These are phyloP conservation scores for Odontamblyopus rebecca DNA, from an alignment of 2,797 vertebrate species.

Conservation along the genomic window DNA sequence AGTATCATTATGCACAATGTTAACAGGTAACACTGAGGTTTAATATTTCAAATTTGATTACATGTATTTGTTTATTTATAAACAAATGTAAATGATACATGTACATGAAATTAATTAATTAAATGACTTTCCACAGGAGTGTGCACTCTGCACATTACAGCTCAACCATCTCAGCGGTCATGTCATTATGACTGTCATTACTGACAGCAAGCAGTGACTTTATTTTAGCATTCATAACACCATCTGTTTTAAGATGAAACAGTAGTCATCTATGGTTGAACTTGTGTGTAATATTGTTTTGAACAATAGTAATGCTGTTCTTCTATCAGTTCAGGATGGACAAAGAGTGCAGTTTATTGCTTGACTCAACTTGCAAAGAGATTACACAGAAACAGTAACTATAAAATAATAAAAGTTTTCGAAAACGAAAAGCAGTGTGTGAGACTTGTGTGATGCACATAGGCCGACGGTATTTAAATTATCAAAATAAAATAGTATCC, in stretches of 20 bases:
- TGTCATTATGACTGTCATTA: conserved; percentile 25
- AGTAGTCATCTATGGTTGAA: too few species aligned
- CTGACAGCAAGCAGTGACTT: background rate
- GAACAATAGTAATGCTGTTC: background rate
- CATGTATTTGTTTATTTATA: too few species aligned
- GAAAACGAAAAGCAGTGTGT: too few species aligned
- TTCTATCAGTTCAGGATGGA: background rate
- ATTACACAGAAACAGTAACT: too few species aligned
- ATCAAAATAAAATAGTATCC: too few species aligned
- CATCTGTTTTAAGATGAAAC: conserved; percentile 11
- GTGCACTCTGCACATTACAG: conserved; percentile 48
- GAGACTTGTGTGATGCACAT: too few species aligned
- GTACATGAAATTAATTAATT: background rate
- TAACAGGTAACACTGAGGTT: conserved; percentile 28
- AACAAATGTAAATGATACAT: too few species aligned
- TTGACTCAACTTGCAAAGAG: too few species aligned
- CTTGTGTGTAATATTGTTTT: background rate
- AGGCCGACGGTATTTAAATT: too few species aligned
- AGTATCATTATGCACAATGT: conserved; percentile 53
- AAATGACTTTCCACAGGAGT: conserved; percentile 32
- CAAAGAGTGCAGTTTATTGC: too few species aligned
- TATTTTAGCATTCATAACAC: background rate
- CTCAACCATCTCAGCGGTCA: conserved; percentile 28
- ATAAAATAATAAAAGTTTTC: too few species aligned
- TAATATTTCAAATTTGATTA: background rate